These are phyloP conservation scores for Drosophila prostipennis DNA, from an alignment of 2,888 invertebrate species.

Conservation along the genomic window DNA sequence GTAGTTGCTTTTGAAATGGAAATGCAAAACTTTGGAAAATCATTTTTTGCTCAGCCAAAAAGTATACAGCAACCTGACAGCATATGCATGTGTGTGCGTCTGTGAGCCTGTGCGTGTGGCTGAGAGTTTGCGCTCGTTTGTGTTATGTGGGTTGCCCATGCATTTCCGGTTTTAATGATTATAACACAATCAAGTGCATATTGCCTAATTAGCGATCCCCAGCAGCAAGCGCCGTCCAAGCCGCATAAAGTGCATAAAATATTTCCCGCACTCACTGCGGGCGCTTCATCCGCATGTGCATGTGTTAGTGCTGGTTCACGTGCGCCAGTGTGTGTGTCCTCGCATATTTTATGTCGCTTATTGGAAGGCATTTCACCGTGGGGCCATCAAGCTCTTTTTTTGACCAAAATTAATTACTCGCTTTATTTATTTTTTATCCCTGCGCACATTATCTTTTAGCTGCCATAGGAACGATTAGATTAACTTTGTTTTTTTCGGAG, in stretches of 20 bases:
- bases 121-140: conserved; percentile 18
- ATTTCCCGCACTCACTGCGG: conserved; percentile 49
- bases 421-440: no score
- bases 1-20: conserved; percentile 7
- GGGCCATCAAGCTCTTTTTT: no score
- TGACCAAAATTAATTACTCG: no score
- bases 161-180: conserved; percentile 76
- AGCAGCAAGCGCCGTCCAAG: conserved; percentile 39
- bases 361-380: conserved; percentile 57
- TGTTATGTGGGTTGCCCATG: conserved; percentile 50
- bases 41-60: conserved; percentile 19
- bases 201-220: conserved; percentile 76
- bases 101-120: conserved; percentile 13
- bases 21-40: conserved; percentile 17
- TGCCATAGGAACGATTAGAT: no score
- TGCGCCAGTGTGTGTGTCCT: conserved; percentile 10
- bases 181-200: conserved; percentile 79
- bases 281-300: conserved; percentile 8
- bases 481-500: no score
- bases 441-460: no score
- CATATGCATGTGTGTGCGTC: not conserved
- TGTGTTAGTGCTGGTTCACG: conserved; percentile 3
- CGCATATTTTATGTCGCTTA: conserved; percentile 70
- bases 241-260: conserved; percentile 70
- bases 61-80: conserved; percentile 22